phyloP scores from a whole-genome alignment of 2,113 vertebrate genomes.

The Turnix velox region DNA sequence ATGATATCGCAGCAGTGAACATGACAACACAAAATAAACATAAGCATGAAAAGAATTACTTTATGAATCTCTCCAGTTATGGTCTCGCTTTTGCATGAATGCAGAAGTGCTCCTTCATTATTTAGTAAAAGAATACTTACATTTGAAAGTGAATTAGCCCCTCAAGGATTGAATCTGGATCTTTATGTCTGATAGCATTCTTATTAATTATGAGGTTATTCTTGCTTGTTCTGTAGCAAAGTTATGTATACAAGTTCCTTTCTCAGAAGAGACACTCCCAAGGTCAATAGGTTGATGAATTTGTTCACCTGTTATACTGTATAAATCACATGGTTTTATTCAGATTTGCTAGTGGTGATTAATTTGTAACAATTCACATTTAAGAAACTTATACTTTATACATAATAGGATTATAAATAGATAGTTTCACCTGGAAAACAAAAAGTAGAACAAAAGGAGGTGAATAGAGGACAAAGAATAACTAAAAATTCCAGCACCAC shows the following conservation, averaged over 20 bases:
- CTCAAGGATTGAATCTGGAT: background rate
- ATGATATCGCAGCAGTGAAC: background rate
- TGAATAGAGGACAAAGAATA: background rate
- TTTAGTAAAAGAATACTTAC: background rate
- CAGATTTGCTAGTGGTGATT: background rate
- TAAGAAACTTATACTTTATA: background rate
- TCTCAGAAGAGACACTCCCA: background rate
- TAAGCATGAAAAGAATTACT: background rate
- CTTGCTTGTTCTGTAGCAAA: background rate
- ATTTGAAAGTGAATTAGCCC: background rate
- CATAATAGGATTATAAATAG: background rate
- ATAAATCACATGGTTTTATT: background rate
- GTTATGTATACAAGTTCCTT: background rate
- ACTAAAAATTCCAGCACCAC: background rate
- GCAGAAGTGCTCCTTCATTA: background rate
- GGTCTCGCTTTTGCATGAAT: background rate
- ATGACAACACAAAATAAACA: background rate
- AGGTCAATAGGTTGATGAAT: background rate
- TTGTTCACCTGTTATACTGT: background rate
- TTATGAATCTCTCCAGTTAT: background rate
- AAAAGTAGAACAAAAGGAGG: background rate
- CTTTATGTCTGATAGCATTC: background rate
- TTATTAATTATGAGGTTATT: background rate
- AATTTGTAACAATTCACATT: background rate
- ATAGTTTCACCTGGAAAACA: background rate